Conservation (phyloP, 1,140 invertebrate genomes). For the Meloidogyne hapla region DNA sequence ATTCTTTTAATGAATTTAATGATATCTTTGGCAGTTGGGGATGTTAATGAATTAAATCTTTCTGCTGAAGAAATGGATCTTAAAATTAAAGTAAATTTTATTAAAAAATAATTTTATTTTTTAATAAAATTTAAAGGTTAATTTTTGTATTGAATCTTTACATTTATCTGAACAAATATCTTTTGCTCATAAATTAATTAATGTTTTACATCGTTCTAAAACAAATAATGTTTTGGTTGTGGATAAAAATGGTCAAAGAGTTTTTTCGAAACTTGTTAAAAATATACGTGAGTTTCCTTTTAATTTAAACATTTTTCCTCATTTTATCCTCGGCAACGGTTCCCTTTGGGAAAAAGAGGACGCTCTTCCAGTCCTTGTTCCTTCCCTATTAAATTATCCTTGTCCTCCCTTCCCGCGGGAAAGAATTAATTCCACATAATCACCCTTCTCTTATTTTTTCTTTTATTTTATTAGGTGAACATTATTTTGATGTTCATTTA, state of each 20-base stretch:
- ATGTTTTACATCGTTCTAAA: conserved; percentile 38
- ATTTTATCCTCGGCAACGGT: too few species aligned
- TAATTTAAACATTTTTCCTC: neutral
- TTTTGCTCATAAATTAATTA: conserved; percentile 37
- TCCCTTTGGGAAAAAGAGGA: too few species aligned
- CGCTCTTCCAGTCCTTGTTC: too few species aligned
- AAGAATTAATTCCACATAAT: too few species aligned
- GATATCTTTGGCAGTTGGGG: conserved; percentile 54
- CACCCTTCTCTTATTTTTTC: too few species aligned
- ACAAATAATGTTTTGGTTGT: conserved; percentile 54
- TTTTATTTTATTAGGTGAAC: neutral
- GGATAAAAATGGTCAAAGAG: conserved; percentile 38
- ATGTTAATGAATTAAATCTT: conserved; percentile 47
- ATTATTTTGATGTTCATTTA: conserved; percentile 12
- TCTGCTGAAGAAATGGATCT: conserved; percentile 46
- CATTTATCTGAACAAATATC: conserved; percentile 49
- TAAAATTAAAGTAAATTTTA: conserved; percentile 39
- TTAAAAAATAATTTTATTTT: conserved; percentile 14
- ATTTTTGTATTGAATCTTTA: conserved; percentile 55
- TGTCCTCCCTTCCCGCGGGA: neutral
- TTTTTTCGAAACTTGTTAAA: conserved; percentile 32
- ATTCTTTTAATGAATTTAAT: conserved; percentile 55
- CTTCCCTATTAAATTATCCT: too few species aligned
- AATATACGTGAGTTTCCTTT: conserved; percentile 40
- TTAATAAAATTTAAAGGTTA: conserved; percentile 36